Conservation (phyloP, 2,797 vertebrate species). For the Craterocephalus amniculus region DNA sequence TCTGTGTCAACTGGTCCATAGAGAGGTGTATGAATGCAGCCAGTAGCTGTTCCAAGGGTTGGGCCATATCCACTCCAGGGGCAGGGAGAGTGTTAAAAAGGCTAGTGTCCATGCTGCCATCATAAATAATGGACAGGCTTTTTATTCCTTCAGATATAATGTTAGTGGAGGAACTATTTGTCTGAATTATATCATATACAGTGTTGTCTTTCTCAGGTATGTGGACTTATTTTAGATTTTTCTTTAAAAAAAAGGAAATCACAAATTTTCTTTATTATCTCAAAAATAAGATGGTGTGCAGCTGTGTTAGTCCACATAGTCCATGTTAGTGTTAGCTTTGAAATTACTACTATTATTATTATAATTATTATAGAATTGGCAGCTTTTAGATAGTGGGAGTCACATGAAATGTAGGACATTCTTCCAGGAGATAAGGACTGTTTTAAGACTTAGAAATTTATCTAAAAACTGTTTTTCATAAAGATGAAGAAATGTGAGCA, state of each 20-base stretch:
- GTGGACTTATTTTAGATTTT: background rate
- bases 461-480: too few relatives aligned
- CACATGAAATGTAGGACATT: too few relatives aligned
- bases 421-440: too few relatives aligned
- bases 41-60: conserved; percentile 47
- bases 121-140: conserved; percentile 34
- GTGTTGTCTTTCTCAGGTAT: background rate
- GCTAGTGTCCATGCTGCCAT: conserved; percentile 35
- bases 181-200: background rate
- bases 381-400: too few relatives aligned
- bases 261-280: background rate
- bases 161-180: conserved; percentile 27
- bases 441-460: too few relatives aligned
- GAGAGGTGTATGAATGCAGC: conserved; percentile 48
- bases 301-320: background rate
- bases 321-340: too few relatives aligned
- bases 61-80: conserved; percentile 45
- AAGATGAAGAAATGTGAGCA: too few relatives aligned
- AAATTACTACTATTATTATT: too few relatives aligned
- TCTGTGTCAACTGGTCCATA: conserved; percentile 61
- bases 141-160: conserved; percentile 31
- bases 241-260: background rate
- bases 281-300: background rate
- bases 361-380: too few relatives aligned
- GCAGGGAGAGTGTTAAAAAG: conserved; percentile 32